Percentiles rank a stretch among this genome's conserved stretches.
Evolutionary conservation across 2,888 invertebrate species (phyloP).

Genomic region (Drosophila melanosoma): DNA sequence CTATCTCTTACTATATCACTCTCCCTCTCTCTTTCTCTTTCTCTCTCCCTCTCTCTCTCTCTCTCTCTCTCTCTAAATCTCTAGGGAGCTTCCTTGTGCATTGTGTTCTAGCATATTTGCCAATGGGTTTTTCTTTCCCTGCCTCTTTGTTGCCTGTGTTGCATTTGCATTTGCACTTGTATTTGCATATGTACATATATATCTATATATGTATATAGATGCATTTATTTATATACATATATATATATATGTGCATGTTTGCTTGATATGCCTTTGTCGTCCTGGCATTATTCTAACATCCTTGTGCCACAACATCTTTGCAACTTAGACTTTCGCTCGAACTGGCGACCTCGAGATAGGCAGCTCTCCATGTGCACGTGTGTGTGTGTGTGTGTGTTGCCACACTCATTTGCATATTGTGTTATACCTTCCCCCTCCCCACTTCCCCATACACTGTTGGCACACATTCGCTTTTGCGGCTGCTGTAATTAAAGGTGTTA

Average conservation of each 20-base stretch:
- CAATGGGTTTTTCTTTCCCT: slow-evolving; percentile 44
- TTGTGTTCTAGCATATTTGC: slow-evolving; percentile 62
- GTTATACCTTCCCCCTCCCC: slow-evolving; percentile 18
- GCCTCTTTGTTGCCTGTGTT: not conserved
- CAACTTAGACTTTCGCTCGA: slow-evolving; percentile 36
- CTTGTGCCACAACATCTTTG: slow-evolving; percentile 34
- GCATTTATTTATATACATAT: slow-evolving; percentile 35
- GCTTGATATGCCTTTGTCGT: slow-evolving; percentile 60
- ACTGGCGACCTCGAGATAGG: slow-evolving; percentile 51
- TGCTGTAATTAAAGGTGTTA: slow-evolving; percentile 77
- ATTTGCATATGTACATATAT: slow-evolving; percentile 6
- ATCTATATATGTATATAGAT: slow-evolving; percentile 36
- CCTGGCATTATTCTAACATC: slow-evolving; percentile 74
- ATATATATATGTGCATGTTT: slow-evolving; percentile 37
- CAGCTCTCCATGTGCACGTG: not conserved
- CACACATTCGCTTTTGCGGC: slow-evolving; percentile 64
- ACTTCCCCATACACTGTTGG: slow-evolving; percentile 36
- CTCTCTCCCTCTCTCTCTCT: not conserved
- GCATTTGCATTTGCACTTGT: slow-evolving; percentile 25
- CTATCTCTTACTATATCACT: not conserved
- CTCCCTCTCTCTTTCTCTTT: no score
- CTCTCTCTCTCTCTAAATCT: slow-evolving; percentile 8
- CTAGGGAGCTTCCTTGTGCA: not conserved
- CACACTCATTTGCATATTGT: slow-evolving; percentile 65
- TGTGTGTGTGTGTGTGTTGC: not conserved